Evolutionary conservation across 2,797 vertebrate species (phyloP).

Genomic region (Heterohyrax brucei): DNA sequence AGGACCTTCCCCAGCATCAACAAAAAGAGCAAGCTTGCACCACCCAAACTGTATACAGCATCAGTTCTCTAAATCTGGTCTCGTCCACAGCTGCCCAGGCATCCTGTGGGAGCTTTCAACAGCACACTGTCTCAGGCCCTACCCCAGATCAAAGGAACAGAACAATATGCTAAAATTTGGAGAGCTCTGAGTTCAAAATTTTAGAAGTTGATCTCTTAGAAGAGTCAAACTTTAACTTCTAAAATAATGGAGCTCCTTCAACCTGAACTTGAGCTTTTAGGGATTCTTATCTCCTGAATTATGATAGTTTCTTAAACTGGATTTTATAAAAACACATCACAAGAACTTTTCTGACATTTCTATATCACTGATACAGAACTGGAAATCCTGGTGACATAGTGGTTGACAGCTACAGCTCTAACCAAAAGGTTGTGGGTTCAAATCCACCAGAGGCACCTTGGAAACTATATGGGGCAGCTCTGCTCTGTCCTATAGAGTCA

Average conservation of each 20-base stretch:
- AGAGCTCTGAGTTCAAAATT: neutral
- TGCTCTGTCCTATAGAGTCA: too few relatives aligned
- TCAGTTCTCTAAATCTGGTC: neutral
- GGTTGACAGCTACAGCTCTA: too few relatives aligned
- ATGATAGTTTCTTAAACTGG: constrained; percentile 25
- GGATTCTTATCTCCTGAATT: neutral
- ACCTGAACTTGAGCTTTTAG: neutral
- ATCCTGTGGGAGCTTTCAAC: neutral
- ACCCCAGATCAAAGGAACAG: neutral
- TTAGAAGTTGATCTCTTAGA: neutral
- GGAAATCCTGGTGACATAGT: too few relatives aligned
- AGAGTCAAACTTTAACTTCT: neutral
- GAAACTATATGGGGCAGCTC: too few relatives aligned
- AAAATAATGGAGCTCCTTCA: neutral
- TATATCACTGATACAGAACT: neutral
- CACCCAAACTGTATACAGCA: neutral
- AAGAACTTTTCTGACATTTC: neutral
- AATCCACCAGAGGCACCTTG: too few relatives aligned
- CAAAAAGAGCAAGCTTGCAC: too few relatives aligned
- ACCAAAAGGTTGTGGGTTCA: too few relatives aligned
- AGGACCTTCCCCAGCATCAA: too few relatives aligned
- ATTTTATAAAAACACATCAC: constrained; percentile 60
- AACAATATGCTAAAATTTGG: neutral
- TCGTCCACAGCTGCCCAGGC: neutral
- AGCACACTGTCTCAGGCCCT: neutral